A percentile compares a stretch with the other conserved stretches of the same genome.
Evolutionary conservation across 2,888 invertebrate genomes (phyloP).

Genomic region (Drosophila robusta): DNA sequence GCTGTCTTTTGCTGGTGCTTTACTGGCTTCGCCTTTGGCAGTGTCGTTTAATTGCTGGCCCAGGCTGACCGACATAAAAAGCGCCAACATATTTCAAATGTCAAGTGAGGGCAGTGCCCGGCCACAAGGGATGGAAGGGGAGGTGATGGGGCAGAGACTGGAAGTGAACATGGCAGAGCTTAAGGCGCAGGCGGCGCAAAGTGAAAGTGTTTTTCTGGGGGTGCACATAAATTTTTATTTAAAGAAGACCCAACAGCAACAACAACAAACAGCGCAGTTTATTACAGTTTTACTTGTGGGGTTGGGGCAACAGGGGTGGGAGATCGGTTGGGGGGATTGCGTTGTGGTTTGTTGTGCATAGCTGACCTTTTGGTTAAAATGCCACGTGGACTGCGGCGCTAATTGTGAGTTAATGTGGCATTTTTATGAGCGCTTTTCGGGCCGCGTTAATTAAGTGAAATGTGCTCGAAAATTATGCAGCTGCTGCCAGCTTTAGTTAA

Average conservation of each 20-base stretch:
- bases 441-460: constrained; percentile 76
- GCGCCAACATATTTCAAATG: constrained; percentile 75
- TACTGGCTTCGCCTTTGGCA: constrained; percentile 27
- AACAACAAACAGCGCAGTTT: constrained; percentile 47
- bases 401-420: constrained; percentile 78
- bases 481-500: constrained; percentile 44
- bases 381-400: constrained; percentile 39
- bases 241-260: constrained; percentile 51
- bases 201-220: constrained; percentile 50
- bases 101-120: constrained; percentile 38
- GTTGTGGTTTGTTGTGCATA: constrained; percentile 15
- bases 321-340: background rate
- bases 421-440: constrained; percentile 71
- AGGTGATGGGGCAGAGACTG: background rate
- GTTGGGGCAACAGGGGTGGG: background rate
- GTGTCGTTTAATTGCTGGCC: constrained; percentile 64
- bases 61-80: constrained; percentile 69
- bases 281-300: constrained; percentile 55
- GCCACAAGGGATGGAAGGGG: background rate
- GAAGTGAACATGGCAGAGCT: constrained; percentile 28
- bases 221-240: constrained; percentile 77
- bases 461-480: constrained; percentile 68
- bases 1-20: background rate
- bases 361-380: constrained; percentile 35
- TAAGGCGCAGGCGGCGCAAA: constrained; percentile 32